These are phyloP conservation scores for Troilus luridus DNA, from an alignment of 2,888 invertebrate genomes.

Conservation along the genomic window DNA sequence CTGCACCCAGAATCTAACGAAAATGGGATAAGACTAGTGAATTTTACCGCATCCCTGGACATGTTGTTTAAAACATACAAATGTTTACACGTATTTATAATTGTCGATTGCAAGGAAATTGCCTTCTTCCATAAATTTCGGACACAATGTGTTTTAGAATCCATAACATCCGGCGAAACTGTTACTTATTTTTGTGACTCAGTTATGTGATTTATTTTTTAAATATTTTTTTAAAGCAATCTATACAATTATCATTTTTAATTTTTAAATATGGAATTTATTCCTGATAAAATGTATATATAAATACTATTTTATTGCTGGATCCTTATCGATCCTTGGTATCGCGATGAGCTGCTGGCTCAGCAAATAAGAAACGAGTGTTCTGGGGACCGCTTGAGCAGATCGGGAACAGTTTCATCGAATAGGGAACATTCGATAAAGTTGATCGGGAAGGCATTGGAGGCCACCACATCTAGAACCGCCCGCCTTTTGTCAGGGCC, in stretches of 20 bases:
- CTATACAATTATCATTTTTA: background rate
- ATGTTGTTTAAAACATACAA: no score
- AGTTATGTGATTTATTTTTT: no score
- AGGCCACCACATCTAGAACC: background rate
- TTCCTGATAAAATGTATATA: background rate
- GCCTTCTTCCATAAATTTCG: no score
- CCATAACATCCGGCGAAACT: no score
- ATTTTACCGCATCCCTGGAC: no score
- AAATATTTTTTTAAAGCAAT: background rate
- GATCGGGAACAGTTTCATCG: background rate
- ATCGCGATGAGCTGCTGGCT: background rate
- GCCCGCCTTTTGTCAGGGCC: background rate
- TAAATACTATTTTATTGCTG: background rate
- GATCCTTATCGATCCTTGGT: background rate
- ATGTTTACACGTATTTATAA: no score
- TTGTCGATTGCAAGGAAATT: no score
- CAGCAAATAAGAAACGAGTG: conserved; percentile 4
- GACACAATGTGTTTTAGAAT: no score
- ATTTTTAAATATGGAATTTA: background rate
- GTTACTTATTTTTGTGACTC: no score
- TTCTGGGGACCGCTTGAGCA: background rate
- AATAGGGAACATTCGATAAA: conserved; percentile 10
- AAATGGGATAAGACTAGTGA: no score
- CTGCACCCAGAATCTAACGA: no score
- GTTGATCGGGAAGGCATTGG: background rate